These are phyloP conservation scores for Oplegnathus fasciatus DNA, from an alignment of 2,113 vertebrate species.

Conservation along the genomic window DNA sequence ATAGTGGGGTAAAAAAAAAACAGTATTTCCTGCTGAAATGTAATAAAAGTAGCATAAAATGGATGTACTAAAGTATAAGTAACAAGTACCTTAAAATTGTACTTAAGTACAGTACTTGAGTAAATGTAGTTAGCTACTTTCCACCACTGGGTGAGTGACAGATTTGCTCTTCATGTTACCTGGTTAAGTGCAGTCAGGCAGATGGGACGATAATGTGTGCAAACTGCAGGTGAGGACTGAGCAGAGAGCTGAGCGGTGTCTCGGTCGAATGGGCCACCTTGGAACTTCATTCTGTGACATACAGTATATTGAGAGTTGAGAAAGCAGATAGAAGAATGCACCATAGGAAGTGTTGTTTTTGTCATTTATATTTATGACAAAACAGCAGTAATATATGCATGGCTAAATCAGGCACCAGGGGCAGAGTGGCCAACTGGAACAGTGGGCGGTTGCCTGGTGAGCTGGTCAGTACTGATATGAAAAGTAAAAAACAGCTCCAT, in stretches of 20 bases:
- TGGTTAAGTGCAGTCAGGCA: not conserved
- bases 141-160: not conserved
- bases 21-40: too few species aligned
- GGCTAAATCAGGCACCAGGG: conserved; percentile 14
- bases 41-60: not conserved
- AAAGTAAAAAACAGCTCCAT: conserved; percentile 11
- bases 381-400: conserved; percentile 15
- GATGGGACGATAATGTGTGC: not conserved
- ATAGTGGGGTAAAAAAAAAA: too few species aligned
- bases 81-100: not conserved
- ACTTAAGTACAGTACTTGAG: not conserved
- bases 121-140: not conserved
- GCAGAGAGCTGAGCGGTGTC: not conserved
- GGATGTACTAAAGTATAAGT: too few species aligned
- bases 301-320: conserved; percentile 3
- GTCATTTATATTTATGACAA: conserved; percentile 44
- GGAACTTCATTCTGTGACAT: conserved; percentile 1
- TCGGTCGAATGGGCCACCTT: conserved; percentile 2
- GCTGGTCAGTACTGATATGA: conserved; percentile 32
- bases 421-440: conserved; percentile 27
- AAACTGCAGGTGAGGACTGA: not conserved
- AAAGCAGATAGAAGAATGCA: conserved; percentile 4
- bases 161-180: not conserved
- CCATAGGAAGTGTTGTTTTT: not conserved
- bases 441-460: not conserved